These are phyloP conservation scores for Eleginops maclovinus DNA, from an alignment of 2,113 vertebrate species.

Conservation along the genomic window DNA sequence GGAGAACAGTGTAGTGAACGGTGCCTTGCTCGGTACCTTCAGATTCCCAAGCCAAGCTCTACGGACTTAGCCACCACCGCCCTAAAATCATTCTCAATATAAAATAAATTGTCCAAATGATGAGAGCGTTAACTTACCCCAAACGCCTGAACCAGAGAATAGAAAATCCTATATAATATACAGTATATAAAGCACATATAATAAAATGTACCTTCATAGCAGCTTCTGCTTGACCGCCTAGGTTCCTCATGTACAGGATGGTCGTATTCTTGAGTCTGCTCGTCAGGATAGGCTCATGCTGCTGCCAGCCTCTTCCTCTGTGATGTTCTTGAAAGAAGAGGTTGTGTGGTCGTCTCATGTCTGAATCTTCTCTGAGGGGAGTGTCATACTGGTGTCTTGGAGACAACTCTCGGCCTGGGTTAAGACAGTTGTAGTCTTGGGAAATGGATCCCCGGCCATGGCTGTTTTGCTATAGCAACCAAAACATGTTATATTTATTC, in stretches of 20 bases:
- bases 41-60: no score
- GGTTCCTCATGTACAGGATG: conserved; percentile 28
- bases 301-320: conserved; percentile 40
- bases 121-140: not conserved
- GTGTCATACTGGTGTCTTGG: conserved; percentile 34
- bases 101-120: not conserved
- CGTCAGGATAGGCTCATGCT: conserved; percentile 14
- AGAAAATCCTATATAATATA: not conserved
- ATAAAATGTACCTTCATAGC: conserved; percentile 56
- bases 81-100: not conserved
- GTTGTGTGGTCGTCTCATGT: conserved; percentile 49
- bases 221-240: conserved; percentile 34
- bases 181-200: not conserved
- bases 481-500: not conserved
- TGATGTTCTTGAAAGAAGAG: conserved; percentile 23
- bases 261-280: conserved; percentile 30
- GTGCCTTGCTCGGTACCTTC: no score
- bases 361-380: conserved; percentile 41
- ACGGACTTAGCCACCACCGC: no score
- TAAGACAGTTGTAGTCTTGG: conserved; percentile 56
- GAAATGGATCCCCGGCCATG: conserved; percentile 26
- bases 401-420: conserved; percentile 1
- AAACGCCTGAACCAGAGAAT: not conserved
- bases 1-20: no score
- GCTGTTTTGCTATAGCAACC: conserved; percentile 54